phyloP scores from a whole-genome alignment of 23 tunicate genomes.

The Corella eumyota region DNA sequence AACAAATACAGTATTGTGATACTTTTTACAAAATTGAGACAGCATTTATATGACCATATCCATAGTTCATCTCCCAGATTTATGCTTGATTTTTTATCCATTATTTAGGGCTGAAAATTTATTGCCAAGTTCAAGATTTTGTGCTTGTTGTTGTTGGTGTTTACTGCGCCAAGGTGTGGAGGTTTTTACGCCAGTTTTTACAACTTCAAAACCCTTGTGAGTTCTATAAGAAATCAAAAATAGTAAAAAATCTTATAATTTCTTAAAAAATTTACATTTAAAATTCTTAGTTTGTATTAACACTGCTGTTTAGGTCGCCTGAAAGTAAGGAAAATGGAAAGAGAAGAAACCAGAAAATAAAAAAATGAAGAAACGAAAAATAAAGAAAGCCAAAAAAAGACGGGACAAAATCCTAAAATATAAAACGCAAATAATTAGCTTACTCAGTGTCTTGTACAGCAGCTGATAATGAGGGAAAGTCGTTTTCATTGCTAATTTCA shows the following conservation, averaged over 20 bases:
- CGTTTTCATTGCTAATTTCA: slow-evolving; percentile 56
- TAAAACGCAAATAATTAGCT: neutral
- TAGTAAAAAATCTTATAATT: neutral
- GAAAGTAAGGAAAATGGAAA: no score
- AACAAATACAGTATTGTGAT: no score
- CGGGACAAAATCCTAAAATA: neutral
- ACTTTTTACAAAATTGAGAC: no score
- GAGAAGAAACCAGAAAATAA: neutral
- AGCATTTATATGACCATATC: no score
- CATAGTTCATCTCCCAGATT: no score
- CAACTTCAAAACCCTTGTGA: slow-evolving; percentile 59
- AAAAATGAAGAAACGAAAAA: neutral
- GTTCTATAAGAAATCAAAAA: slow-evolving; percentile 15
- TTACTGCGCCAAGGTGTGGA: slow-evolving; percentile 17
- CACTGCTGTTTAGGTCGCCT: no score
- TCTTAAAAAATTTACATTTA: neutral
- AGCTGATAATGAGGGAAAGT: slow-evolving; percentile 64
- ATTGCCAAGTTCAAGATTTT: slow-evolving; percentile 38
- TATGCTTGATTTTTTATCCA: no score
- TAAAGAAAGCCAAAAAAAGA: neutral
- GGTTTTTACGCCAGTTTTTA: slow-evolving; percentile 49
- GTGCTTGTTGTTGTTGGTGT: slow-evolving; percentile 33
- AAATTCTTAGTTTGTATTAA: no score
- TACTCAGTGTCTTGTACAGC: slow-evolving; percentile 67
- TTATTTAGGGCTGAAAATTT: slow-evolving; percentile 47